Conservation (phyloP, 2,888 invertebrate species). For the Eristalis arbustorum region DNA sequence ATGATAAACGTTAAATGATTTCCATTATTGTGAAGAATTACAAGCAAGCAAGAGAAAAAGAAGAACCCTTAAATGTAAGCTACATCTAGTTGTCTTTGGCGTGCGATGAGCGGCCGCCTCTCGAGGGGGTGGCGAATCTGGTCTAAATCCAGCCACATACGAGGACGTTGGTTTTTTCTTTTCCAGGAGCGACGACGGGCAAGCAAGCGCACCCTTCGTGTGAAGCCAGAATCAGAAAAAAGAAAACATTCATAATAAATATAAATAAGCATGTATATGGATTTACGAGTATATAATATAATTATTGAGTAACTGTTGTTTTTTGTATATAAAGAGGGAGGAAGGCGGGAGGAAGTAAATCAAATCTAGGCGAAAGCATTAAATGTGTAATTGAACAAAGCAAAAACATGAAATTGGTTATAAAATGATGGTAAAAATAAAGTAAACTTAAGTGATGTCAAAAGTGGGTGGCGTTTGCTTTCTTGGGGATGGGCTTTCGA, state of each 20-base stretch:
- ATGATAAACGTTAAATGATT: constrained; percentile 59
- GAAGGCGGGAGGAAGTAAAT: constrained; percentile 3
- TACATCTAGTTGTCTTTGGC: constrained; percentile 22
- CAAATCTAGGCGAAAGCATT: constrained; percentile 29
- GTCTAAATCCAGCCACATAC: constrained; percentile 20
- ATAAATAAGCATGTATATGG: constrained; percentile 40
- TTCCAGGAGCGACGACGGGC: neutral
- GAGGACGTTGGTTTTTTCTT: neutral
- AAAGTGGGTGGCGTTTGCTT: neutral
- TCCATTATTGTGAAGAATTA: constrained; percentile 51
- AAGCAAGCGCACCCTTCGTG: neutral
- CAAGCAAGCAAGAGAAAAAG: no score
- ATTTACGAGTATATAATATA: constrained; percentile 32
- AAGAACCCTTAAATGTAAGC: constrained; percentile 26
- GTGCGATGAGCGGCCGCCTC: neutral
- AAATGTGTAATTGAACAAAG: constrained; percentile 62
- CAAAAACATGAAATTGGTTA: constrained; percentile 35
- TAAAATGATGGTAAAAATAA: constrained; percentile 28
- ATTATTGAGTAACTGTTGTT: constrained; percentile 56
- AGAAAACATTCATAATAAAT: neutral
- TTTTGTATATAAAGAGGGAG: constrained; percentile 57
- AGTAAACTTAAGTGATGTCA: constrained; percentile 60
- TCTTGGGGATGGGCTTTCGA: no score
- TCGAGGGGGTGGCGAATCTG: neutral
- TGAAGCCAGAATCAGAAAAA: neutral